phyloP scores from a whole-genome alignment of 1,140 invertebrate genomes.

The Pogonomyrmex californicus region DNA sequence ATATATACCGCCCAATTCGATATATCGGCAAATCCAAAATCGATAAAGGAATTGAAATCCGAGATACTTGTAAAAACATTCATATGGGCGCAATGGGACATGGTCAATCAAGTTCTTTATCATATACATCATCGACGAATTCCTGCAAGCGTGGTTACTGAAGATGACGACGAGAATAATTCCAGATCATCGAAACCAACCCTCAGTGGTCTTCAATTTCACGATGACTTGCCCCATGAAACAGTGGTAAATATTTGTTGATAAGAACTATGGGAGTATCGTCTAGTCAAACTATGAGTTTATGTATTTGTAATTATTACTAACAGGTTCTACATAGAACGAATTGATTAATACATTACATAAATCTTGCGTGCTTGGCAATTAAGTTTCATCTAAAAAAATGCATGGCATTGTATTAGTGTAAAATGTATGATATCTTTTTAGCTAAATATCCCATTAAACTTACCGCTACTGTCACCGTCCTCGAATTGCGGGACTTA shows the following conservation, averaged over 20 bases:
- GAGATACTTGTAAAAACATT: constrained; percentile 91
- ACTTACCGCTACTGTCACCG: constrained; percentile 90
- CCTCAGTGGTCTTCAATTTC: constrained; percentile 93
- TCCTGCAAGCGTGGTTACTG: constrained; percentile 89
- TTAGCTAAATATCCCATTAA: constrained; percentile 94
- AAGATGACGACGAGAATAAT: constrained; percentile 88
- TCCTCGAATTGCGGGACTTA: constrained; percentile 90
- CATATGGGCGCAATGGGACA: constrained; percentile 94
- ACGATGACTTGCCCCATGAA: constrained; percentile 94
- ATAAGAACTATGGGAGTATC: neutral
- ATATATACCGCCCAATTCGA: constrained; percentile 81
- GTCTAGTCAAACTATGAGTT: neutral
- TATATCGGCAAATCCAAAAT: constrained; percentile 58
- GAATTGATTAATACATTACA: neutral
- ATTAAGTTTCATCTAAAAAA: constrained; percentile 6
- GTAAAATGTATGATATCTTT: constrained; percentile 63
- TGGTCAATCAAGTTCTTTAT: constrained; percentile 92
- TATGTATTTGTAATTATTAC: neutral
- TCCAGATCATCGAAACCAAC: constrained; percentile 89
- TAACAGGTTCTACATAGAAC: neutral
- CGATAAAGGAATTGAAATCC: constrained; percentile 84
- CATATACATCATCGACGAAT: constrained; percentile 92
- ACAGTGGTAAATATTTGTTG: constrained; percentile 90
- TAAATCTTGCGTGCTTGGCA: neutral
- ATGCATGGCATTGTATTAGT: constrained; percentile 25